Base-by-base conservation (phyloP, 2,888 invertebrate genomes). In the Allacma fusca region DNA sequence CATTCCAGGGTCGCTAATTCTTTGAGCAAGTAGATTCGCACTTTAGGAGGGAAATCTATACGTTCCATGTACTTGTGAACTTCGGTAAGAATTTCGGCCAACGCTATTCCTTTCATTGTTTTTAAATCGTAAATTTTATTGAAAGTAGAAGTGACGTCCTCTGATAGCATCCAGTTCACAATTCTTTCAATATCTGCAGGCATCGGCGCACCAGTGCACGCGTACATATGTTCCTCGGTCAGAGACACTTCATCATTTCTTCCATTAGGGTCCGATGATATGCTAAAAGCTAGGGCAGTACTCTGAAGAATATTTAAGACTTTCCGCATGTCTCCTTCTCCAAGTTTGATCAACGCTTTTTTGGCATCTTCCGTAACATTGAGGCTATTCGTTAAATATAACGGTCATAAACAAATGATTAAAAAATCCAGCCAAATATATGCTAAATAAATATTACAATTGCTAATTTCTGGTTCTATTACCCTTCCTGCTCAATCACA, bases 281-380 rank as follows among this genome's bases (percentile, higher is more conserved):
- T 80, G 40, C 81, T 80, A 87, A 93, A 96, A 0, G 98, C 97
- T 88, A 98, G 91, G 88, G 95, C 94, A 16, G 97, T 95, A 88
- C 97, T 96, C 89, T 99, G 98, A 71, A 99, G 88, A 26, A 98
- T 94, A 88, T 99, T 99, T 26, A 99, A 88, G 0, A 98, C 96
- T 87, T 94, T 95, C 83, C 99, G 90, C 99, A 99, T 99, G 88
- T 99, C 99, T 16, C 99, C 99, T 78, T 93, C 93, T 0, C 97
- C 94, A 0, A 99, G 88, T 0, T 93, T 92, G 80, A 98, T 89
- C 4, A 99, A 87, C 0, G 98, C 97, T 83, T 93, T 90, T 86
- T 94, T 92, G 0, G 98, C 99, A 88, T 95, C 95, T 80, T 94
- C 93, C 0, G 93, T 92, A 29, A 95, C 91, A 79, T 90, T 90